Base-by-base conservation (phyloP, 2,888 invertebrate genomes). In the Meiosimyza platycephala region DNA sequence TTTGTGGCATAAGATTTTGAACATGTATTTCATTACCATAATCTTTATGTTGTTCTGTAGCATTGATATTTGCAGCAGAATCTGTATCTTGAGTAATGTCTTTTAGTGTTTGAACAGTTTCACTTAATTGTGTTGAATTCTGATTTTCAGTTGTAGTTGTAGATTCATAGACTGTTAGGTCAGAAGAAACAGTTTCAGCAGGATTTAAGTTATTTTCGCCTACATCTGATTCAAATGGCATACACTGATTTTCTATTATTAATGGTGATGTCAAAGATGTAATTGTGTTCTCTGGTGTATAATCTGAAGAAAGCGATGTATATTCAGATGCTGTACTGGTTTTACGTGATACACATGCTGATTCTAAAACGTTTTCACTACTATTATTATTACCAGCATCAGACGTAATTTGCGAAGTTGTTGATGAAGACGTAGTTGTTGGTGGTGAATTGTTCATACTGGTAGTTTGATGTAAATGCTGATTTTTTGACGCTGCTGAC, bases 241-340 rank as follows among this genome's bases (percentile, higher is more conserved):
- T 22, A 18, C 62, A 47, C 33, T 67, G 67, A 51, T 79, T 78
- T 63, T 78, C 79, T 16, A 79, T 76, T 4, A 78, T 78, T 1
- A 78, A 77, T 0, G 79, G 78, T 7, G 81, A 81, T 16, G 79
- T 77, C 16, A 80, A 78, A 15, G 85, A 84, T 33, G 86, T 86
- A 16, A 85, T 81, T 15, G 90, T 90, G 76, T 89, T 89, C 75
- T 90, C 90, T 0, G 90, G 90, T 22, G 90, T 89, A 77, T 89
- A 90, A 75, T 90, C 90, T 18, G 86, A 87, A 11, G 86, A 87
- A 4, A 87, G 76, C 2, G 87, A 86, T 3, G 87, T 88, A 64
- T 86, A 86, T 73, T 87, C 88, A 22, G 90, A 90, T 7, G 90
- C 88, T 0, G 90, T 90, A 79, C 90, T 90, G 0, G 90, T 90